Base-by-base conservation (phyloP, 2,888 invertebrate species). In the Drepanosiphum platanoidis region DNA sequence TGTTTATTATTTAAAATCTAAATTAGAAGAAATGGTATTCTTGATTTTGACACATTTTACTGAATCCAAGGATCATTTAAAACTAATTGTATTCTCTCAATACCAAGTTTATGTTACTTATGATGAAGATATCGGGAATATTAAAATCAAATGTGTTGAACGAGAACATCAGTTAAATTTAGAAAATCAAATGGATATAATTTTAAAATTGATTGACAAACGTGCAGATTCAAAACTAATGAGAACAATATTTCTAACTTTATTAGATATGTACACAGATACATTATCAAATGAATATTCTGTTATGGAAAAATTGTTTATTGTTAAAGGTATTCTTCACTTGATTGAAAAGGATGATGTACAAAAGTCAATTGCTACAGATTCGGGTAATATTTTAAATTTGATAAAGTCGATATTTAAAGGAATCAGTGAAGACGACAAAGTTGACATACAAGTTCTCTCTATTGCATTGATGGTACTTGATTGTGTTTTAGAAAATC, bases 331-430 rank as follows among this genome's bases (percentile, higher is more conserved):
- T 7, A 87, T 91, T 46, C 89, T 89, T 1, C 88, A 88, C 86
- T 87, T 91, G 52, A 89, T 90, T 3, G 89, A 88, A 87, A 89
- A 88, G 70, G 87, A 88, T 9, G 86, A 86, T 8, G 89, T 91
- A 11, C 90, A 90, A 87, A 88, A 90, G 70, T 88, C 88, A 18
- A 88, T 89, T 58, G 87, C 89, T 5, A 88, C 89, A 86, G 88
- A 90, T 86, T 90, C 90, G 1, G 87, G 88, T 66, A 87, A 88
- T 13, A 87, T 91, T 36, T 87, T 91, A 13, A 88, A 88, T 15
- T 90, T 90, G 78, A 88, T 90, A 64, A 89, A 89, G 87, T 88
- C 89, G 34, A 88, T 90, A 27, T 88, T 90, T 13, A 87, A 88
- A n/a, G 88, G 88, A 5, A 34, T 42, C 3, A 22, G n/a, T 36